phyloP scores from a whole-genome alignment of 2,797 vertebrate species.

The Onychomys arenicola region DNA sequence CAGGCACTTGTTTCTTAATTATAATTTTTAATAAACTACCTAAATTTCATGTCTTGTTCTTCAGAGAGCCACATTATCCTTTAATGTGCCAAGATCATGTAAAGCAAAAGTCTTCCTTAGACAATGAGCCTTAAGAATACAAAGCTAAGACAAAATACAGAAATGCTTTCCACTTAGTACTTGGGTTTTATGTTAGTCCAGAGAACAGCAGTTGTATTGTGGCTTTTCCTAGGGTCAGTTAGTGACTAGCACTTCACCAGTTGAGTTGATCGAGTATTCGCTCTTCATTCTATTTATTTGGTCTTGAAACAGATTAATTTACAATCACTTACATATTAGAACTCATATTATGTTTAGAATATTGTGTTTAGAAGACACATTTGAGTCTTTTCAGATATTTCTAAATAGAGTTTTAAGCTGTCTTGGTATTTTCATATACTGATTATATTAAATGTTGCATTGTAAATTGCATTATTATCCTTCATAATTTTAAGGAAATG shows the following conservation, averaged over 20 bases:
- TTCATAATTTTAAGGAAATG: constrained; percentile 61
- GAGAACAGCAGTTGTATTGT: constrained; percentile 28
- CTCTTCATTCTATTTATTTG: constrained; percentile 65
- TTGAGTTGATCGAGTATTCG: constrained; percentile 55
- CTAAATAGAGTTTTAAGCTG: constrained; percentile 64
- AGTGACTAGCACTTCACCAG: neutral
- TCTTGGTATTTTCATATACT: constrained; percentile 71
- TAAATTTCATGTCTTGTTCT: constrained; percentile 67
- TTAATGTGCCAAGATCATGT: constrained; percentile 71
- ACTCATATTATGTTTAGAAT: constrained; percentile 45
- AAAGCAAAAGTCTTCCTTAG: constrained; percentile 72
- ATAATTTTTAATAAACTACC: constrained; percentile 51
- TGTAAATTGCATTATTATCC: constrained; percentile 66
- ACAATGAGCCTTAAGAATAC: constrained; percentile 74
- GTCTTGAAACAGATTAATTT: constrained; percentile 62
- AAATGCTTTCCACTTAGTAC: constrained; percentile 27
- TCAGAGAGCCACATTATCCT: constrained; percentile 48
- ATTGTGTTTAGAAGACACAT: constrained; percentile 61
- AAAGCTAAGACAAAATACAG: constrained; percentile 41
- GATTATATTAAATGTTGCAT: constrained; percentile 67
- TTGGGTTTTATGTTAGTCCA: constrained; percentile 40
- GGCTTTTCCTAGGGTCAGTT: constrained; percentile 24
- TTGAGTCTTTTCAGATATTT: constrained; percentile 74
- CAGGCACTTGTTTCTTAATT: constrained; percentile 59
- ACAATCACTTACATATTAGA: constrained; percentile 55